Percentiles rank a stretch among this genome's conserved stretches.
phyloP scores from a whole-genome alignment of 2,113 vertebrate genomes.

The Alouatta palliata region DNA sequence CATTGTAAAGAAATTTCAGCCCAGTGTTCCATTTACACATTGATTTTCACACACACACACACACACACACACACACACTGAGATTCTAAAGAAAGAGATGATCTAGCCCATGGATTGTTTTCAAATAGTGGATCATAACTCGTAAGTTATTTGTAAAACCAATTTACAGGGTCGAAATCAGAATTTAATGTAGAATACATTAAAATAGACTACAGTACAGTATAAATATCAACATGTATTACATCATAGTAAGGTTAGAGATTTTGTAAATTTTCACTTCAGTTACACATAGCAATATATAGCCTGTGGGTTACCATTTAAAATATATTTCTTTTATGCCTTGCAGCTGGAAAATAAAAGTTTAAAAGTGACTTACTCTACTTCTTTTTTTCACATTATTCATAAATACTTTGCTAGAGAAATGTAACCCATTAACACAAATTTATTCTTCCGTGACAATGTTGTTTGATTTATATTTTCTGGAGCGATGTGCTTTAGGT shows the following conservation, averaged over 20 bases:
- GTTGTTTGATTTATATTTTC: background rate
- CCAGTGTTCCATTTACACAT: background rate
- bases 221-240: background rate
- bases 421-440: background rate
- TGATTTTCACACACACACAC: background rate
- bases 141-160: background rate
- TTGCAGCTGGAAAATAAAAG: background rate
- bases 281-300: background rate
- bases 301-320: background rate
- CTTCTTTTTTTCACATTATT: background rate
- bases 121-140: background rate
- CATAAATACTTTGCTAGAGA: background rate
- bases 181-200: background rate
- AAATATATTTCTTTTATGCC: background rate
- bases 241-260: background rate
- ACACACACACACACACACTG: background rate
- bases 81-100: background rate
- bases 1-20: background rate
- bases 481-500: background rate
- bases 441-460: background rate
- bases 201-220: background rate
- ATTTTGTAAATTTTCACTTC: constrained; percentile 31
- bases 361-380: background rate
- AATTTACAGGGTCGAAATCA: background rate
- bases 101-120: background rate